Percentiles rank a stretch among this genome's conserved stretches.
Conservation (phyloP, 1,140 invertebrate species). For the Leptopilina clavipes region DNA sequence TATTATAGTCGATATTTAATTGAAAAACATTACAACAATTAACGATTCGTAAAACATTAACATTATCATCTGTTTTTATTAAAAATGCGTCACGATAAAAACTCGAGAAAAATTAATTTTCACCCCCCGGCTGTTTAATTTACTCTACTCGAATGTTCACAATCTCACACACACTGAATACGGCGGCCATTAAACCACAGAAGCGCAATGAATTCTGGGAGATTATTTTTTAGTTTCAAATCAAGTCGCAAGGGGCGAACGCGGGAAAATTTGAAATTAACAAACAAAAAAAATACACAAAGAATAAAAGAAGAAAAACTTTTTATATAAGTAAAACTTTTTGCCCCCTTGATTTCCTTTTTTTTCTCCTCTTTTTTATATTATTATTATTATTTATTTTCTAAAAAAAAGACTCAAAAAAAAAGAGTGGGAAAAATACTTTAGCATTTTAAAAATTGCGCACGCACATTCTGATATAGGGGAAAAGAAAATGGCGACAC, state of each 20-base stretch:
- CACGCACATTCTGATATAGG: no score
- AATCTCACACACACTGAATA: background rate
- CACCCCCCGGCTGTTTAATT: conserved; percentile 50
- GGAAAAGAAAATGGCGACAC: no score
- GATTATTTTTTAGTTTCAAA: background rate
- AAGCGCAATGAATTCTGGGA: background rate
- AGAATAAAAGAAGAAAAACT: background rate
- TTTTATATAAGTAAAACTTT: no score
- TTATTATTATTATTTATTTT: background rate
- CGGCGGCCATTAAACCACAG: background rate
- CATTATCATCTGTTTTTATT: conserved; percentile 5
- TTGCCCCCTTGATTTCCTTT: no score
- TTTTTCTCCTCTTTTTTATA: no score
- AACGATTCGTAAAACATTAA: no score
- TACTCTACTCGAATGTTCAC: background rate
- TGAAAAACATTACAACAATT: no score
- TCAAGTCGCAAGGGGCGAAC: background rate
- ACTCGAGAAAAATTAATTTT: conserved; percentile 18
- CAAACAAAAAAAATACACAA: background rate
- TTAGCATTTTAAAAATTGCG: no score
- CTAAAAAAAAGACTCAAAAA: background rate
- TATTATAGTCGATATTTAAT: no score
- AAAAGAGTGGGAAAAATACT: background rate
- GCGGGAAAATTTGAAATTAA: background rate
- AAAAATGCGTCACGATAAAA: conserved; percentile 14